These are phyloP conservation scores for Numenius arquata DNA, from an alignment of 2,113 vertebrate species.

Conservation along the genomic window DNA sequence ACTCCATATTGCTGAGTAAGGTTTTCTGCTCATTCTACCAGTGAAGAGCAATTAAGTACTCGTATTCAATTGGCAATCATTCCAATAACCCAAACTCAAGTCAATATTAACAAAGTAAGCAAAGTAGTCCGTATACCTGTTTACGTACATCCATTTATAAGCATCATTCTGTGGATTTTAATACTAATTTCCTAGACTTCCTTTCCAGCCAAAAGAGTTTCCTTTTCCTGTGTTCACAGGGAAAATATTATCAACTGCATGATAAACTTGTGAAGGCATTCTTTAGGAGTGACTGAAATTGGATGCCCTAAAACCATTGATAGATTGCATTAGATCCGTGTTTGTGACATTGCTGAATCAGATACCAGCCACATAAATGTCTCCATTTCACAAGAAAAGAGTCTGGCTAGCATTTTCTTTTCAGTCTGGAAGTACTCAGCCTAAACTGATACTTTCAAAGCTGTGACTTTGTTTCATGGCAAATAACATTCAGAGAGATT, in stretches of 20 bases:
- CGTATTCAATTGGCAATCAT: not conserved
- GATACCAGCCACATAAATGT: not conserved
- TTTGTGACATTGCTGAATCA: constrained; percentile 33
- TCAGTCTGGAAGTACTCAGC: not conserved
- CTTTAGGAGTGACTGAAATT: not conserved
- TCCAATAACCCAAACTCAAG: not conserved
- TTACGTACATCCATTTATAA: not conserved
- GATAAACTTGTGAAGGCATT: not conserved
- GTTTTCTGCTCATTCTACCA: not conserved
- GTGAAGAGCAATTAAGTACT: not conserved
- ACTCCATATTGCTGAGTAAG: accelerated
- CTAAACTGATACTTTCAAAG: not conserved
- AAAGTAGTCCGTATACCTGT: not conserved
- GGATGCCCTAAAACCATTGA: not conserved
- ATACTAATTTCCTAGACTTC: not conserved
- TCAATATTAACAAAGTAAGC: not conserved
- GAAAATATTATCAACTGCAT: not conserved
- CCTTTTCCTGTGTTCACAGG: not conserved
- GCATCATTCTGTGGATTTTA: not conserved
- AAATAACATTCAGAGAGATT: not conserved
- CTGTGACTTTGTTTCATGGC: not conserved
- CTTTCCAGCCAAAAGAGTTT: not conserved
- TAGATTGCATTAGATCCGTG: not conserved
- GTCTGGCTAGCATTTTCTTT: not conserved
- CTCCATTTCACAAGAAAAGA: constrained; percentile 7